Evolutionary conservation across 2,113 vertebrate species (phyloP), one percentile per base, ranked within the genome.

Genomic region (Alethe castanea): DNA sequence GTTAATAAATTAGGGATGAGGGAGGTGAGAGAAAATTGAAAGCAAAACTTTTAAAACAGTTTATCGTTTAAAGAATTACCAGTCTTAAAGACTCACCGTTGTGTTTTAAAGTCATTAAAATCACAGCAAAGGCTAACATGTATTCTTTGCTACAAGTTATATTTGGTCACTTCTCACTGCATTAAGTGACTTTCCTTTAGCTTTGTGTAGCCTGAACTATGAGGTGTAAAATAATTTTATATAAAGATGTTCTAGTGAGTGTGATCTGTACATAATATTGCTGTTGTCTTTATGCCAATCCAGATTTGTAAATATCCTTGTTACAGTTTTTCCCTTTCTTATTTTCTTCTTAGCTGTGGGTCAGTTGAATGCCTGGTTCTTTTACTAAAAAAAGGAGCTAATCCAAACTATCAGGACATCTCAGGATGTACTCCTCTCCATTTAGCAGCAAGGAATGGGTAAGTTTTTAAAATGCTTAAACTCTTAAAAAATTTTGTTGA

Each of bases 351-450:
- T 88, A 99, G 99, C 93, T 99, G 99, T 98, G 99, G 99, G 14
- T 99, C 99, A 7, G 99, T 99, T 95, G 99, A 99, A 97, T 99
- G 99, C 96, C 98, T 99, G 91, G 98, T 99, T 91, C 96, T 99
- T 8, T 97, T 99, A 88, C 95, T 99, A 96, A 99, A 99, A 97
- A 99, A 98, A 97, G 99, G 99, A 94, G 99, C 99, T 88, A 99
- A 99, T 92, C 99, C 99, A 69, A 99, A 99, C 96, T 99, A 99
- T 96, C 99, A 99, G 95, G 99, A 99, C 96, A 99, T 99, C 97
- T 99, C 99, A 25, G 99, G 99, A 82, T 99, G 99, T 71, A 99
- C 99, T 18, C 99, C 99, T 42, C 99, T 99, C 71, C 99, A 99
- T 96, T 98, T 99, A 79, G 99, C 99, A 90, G 99, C 99, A 48